Base-by-base conservation (phyloP, 1,140 invertebrate species). In the Anoplolepis gracilipes region DNA sequence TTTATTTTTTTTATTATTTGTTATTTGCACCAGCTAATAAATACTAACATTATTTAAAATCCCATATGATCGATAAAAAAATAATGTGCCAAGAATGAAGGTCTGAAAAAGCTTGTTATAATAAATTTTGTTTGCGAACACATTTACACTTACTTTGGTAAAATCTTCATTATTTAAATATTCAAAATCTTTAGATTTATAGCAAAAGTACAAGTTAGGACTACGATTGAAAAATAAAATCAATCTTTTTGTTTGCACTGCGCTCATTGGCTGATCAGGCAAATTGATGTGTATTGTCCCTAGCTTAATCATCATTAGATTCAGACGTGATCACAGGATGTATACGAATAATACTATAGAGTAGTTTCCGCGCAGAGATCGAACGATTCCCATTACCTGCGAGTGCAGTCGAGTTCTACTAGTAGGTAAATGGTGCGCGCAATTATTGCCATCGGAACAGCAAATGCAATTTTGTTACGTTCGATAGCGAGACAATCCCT, bases 381-480 rank as follows among this genome's bases (percentile, higher is more conserved):
- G 57, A 65, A 65, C 53, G 57, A 78, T 72, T 85, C 77, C 42
- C 28, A 86, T 81, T 72, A 72, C 25, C 28, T 53, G 36, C 11
- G 13, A 55, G 70, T 75, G 69, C 78, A 78, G 65, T 13, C 19
- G 75, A 55, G 81, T 81, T 73, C 42, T 49, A 59, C 16, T 8
- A 55, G 25, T 39, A 64, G 65, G 76, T 81, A 90, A 87, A 82
- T 79, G 88, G 77, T 61, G 64, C 49, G 53, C 84, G 70, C 76
- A 87, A 90, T 90, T 90, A 82, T 89, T 72, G 75, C 39, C 82
- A 65, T 87, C 57, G 25, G 13, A 65, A 62, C 19, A 61, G 75
- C 22, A 76, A 87, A 87, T 73, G 81, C 70, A 90, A 90, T 89
- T 87, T 64, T 81, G 57, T 79, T 81, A 1, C 61, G 39, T 28